Evolutionary conservation across 2,888 invertebrate species (phyloP).

Genomic region (Cosmorhoe ocellata): DNA sequence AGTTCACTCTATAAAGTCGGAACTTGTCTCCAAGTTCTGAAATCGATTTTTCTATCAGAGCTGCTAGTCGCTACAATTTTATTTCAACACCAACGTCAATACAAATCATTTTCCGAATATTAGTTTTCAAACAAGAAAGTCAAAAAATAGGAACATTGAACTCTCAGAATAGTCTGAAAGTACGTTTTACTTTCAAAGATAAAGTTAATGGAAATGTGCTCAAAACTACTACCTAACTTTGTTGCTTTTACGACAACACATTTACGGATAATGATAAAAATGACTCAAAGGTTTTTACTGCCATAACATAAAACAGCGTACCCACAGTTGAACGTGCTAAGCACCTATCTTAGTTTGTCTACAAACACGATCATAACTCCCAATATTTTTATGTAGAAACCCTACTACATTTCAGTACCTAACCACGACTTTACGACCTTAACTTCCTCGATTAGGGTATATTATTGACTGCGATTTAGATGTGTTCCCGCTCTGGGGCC

Average conservation of each 20-base stretch:
- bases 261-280: conserved; percentile 27
- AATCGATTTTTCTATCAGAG: no score
- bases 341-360: conserved; percentile 30
- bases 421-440: conserved; percentile 19
- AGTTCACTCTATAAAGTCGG: no score
- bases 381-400: conserved; percentile 24
- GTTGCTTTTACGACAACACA: conserved; percentile 21
- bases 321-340: conserved; percentile 29
- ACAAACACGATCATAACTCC: conserved; percentile 29
- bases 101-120: no score
- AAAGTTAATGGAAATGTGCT: conserved; percentile 16
- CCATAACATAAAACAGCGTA: conserved; percentile 27
- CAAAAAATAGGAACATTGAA: not conserved
- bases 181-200: conserved; percentile 3
- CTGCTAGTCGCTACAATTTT: no score
- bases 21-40: no score
- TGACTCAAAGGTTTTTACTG: conserved; percentile 29
- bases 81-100: no score
- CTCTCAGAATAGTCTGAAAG: not conserved
- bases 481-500: conserved; percentile 20
- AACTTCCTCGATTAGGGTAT: conserved; percentile 13
- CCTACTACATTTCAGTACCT: not conserved
- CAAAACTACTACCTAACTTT: conserved; percentile 22
- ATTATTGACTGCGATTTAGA: conserved; percentile 13
- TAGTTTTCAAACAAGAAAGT: no score